A percentile compares a stretch with the other conserved stretches of the same genome.
Conservation (phyloP, 2,888 invertebrate genomes). For the Miltochrista miniata region DNA sequence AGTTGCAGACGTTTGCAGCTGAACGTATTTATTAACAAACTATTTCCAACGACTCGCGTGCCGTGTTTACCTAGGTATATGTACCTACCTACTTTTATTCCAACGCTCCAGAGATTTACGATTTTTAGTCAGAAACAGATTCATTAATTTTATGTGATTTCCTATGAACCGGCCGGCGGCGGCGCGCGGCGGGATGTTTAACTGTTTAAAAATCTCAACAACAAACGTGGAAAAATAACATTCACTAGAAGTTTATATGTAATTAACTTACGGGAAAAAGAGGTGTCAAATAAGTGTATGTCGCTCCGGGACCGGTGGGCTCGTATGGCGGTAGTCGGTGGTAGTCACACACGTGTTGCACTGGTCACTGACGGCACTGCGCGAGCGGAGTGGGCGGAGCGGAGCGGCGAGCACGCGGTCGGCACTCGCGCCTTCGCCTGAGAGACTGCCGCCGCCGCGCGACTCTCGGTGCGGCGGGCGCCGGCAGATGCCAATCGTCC, state of each 20-base stretch:
- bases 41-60: not conserved
- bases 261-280: conserved; percentile 1
- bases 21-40: not conserved
- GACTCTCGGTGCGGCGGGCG: not conserved
- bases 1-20: not conserved
- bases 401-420: conserved; percentile 6
- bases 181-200: conserved; percentile 9
- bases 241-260: conserved; percentile 1
- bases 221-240: conserved; percentile 4
- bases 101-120: conserved; percentile 21
- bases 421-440: conserved; percentile 19
- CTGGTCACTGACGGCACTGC: not conserved
- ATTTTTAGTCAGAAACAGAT: conserved; percentile 17
- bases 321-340: not conserved
- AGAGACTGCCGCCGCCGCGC: conserved; percentile 9
- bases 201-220: conserved; percentile 5
- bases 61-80: too few relatives aligned
- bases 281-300: not conserved
- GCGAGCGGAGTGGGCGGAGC: not conserved
- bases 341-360: not conserved
- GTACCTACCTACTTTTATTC: conserved; percentile 13
- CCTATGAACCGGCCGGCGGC: conserved; percentile 10
- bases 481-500: not conserved
- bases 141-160: conserved; percentile 31
- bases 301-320: not conserved